phyloP scores from a whole-genome alignment of 1,140 invertebrate genomes.

The Ceratosolen solmsi region DNA sequence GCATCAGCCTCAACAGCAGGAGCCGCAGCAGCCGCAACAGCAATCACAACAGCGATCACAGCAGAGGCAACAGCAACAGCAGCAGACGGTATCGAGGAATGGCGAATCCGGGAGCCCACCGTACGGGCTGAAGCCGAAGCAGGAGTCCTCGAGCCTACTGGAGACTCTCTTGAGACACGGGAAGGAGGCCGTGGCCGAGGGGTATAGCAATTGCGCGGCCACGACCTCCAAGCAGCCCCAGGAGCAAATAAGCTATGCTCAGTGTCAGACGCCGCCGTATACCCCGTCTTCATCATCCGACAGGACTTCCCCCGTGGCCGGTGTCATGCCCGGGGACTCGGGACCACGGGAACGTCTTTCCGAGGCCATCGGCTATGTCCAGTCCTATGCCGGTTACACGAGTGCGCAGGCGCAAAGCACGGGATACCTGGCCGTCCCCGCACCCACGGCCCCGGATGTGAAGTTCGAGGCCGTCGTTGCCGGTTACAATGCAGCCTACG shows the following conservation, averaged over 20 bases:
- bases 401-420: conserved; percentile 30
- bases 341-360: conserved; percentile 2
- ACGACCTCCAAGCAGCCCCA: neutral
- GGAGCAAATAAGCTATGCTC: neutral
- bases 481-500: conserved; percentile 1
- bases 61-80: neutral
- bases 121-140: conserved; percentile 34
- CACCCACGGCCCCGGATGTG: neutral
- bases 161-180: conserved; percentile 60
- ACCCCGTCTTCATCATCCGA: conserved; percentile 56
- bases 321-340: conserved; percentile 31
- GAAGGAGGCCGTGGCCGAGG: conserved; percentile 52
- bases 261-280: conserved; percentile 55
- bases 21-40: neutral
- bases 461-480: conserved; percentile 18
- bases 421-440: neutral
- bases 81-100: neutral
- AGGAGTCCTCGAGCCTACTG: conserved; percentile 53
- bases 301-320: conserved; percentile 52
- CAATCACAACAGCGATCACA: conserved; percentile 10
- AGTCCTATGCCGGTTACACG: neutral
- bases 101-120: neutral
- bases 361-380: conserved; percentile 5
- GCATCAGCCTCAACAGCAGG: neutral
- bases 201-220: conserved; percentile 24